These are phyloP conservation scores for Tyto alba DNA, from an alignment of 2,113 vertebrate species.

Conservation along the genomic window DNA sequence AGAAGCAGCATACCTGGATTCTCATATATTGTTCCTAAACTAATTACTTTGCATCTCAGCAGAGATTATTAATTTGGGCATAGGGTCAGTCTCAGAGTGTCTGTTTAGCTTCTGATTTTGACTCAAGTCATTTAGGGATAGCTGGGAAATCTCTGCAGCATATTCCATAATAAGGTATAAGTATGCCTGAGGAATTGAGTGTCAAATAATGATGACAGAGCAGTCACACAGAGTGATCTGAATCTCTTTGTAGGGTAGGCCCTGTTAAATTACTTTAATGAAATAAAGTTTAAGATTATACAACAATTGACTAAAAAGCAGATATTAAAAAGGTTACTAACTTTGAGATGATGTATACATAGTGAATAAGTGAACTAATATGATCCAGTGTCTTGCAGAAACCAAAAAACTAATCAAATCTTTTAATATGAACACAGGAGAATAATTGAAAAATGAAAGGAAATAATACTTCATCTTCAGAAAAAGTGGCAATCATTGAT, in stretches of 20 bases:
- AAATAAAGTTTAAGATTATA: neutral
- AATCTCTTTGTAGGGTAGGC: neutral
- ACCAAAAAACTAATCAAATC: neutral
- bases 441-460: neutral
- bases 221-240: neutral
- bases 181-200: neutral
- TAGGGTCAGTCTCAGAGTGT: neutral
- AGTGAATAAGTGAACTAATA: neutral
- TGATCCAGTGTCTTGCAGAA: neutral
- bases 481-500: neutral
- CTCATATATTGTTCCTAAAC: neutral
- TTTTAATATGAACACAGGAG: neutral
- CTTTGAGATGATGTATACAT: neutral
- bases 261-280: neutral
- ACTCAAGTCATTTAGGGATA: neutral
- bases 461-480: neutral
- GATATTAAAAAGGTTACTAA: neutral
- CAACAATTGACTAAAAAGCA: neutral
- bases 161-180: neutral
- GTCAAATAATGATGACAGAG: neutral
- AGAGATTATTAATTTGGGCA: neutral
- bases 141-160: neutral
- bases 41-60: neutral
- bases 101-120: neutral
- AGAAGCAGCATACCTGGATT: neutral